Percentiles rank a stretch among this genome's conserved stretches.
Evolutionary conservation across 2,888 invertebrate species (phyloP).

Genomic region (Timema podura): DNA sequence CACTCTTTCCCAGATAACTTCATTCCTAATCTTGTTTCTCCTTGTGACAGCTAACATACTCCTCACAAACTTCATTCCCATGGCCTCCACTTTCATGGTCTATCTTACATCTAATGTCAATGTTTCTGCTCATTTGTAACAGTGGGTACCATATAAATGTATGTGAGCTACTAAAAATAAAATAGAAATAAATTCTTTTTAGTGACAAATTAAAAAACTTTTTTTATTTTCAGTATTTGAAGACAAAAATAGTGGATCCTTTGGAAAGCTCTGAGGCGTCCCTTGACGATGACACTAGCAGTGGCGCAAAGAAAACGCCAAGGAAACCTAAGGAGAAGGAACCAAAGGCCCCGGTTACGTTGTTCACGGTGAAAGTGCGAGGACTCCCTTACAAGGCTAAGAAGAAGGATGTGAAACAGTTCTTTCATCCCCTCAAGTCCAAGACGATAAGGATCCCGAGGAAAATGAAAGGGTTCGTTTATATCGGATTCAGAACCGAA

Average conservation of each 20-base stretch:
- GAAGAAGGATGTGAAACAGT: constrained; percentile 79
- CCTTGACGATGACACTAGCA: constrained; percentile 23
- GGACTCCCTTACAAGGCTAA: constrained; percentile 74
- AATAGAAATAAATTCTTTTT: background rate
- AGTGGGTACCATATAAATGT: constrained; percentile 23
- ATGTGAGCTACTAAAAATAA: background rate
- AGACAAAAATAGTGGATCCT: constrained; percentile 37
- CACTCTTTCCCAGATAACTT: too few species aligned
- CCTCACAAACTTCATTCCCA: too few species aligned
- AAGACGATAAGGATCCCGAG: constrained; percentile 75
- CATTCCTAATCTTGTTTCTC: too few species aligned
- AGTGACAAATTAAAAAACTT: constrained; percentile 33
- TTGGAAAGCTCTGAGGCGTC: constrained; percentile 21
- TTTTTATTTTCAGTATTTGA: constrained; percentile 52
- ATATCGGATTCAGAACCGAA: constrained; percentile 84
- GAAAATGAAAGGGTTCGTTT: constrained; percentile 78
- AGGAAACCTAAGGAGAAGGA: constrained; percentile 18
- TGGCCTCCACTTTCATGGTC: too few species aligned
- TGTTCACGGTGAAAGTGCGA: constrained; percentile 67
- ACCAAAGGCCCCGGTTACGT: constrained; percentile 38
- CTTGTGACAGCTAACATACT: too few species aligned
- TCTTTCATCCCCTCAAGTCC: constrained; percentile 75
- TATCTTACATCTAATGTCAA: too few species aligned
- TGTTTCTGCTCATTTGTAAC: too few species aligned
- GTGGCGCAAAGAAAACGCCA: constrained; percentile 20